Conservation (phyloP, 2,797 vertebrate species). For the Setipinna tenuifilis region DNA sequence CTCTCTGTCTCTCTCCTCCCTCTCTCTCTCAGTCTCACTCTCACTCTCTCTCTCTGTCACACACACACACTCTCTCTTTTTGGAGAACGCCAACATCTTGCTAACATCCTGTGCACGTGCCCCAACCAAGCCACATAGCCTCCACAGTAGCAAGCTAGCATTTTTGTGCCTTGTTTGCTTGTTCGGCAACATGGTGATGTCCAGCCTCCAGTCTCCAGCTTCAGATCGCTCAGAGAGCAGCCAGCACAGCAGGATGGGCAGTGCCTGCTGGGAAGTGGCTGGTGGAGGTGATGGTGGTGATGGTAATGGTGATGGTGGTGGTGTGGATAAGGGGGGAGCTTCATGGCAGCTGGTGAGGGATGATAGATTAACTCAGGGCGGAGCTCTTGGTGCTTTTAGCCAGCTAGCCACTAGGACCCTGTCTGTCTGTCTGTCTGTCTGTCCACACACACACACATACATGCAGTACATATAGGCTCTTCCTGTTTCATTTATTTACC, state of each 20-base stretch:
- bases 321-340: constrained; percentile 22
- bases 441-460: constrained; percentile 33
- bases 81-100: neutral
- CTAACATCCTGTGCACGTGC: neutral
- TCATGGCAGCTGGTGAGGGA: constrained; percentile 75
- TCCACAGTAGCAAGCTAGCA: neutral
- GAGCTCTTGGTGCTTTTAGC: constrained; percentile 67
- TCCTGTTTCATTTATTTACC: no score
- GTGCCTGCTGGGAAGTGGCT: constrained; percentile 51
- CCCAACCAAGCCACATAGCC: neutral
- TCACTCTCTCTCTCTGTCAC: no score
- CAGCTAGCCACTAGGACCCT: constrained; percentile 36
- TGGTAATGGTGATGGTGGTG: neutral
- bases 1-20: no score
- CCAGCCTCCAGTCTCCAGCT: neutral
- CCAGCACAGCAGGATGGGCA: constrained; percentile 36
- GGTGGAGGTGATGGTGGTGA: constrained; percentile 32
- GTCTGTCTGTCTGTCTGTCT: constrained; percentile 3
- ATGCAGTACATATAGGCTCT: no score
- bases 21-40: no score
- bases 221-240: constrained; percentile 26
- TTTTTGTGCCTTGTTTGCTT: no score
- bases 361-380: constrained; percentile 74
- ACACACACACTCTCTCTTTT: neutral
- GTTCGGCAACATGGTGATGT: neutral